phyloP scores from a whole-genome alignment of 1,140 invertebrate species.

The Megathymus violae region DNA sequence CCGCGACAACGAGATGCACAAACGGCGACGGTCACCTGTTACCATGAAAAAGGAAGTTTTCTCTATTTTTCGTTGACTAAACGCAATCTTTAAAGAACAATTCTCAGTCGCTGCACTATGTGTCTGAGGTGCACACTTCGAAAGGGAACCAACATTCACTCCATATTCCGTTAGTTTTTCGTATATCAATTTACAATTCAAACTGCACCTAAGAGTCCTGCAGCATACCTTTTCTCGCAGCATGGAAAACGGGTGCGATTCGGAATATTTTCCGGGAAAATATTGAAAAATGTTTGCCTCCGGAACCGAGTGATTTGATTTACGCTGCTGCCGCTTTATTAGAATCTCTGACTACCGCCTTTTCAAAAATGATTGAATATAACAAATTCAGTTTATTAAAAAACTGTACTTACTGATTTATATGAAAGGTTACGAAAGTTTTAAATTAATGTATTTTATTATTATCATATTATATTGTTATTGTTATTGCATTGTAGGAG shows the following conservation, averaged over 20 bases:
- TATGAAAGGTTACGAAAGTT: too few species aligned
- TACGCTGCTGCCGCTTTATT: slow-evolving; percentile 38
- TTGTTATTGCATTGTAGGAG: too few species aligned
- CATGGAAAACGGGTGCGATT: slow-evolving; percentile 31
- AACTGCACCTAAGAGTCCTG: slow-evolving; percentile 18
- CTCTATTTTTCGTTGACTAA: too few species aligned
- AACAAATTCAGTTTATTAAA: slow-evolving; percentile 17
- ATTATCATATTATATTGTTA: too few species aligned
- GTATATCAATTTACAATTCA: slow-evolving; percentile 33
- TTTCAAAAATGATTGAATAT: slow-evolving; percentile 24
- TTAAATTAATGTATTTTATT: too few species aligned
- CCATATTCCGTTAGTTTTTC: slow-evolving; percentile 30
- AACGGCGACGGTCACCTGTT: too few species aligned
- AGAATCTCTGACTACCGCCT: slow-evolving; percentile 32
- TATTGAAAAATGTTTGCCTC: slow-evolving; percentile 52
- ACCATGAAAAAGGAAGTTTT: too few species aligned
- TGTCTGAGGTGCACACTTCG: neutral
- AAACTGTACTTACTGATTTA: too few species aligned
- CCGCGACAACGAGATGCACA: too few species aligned
- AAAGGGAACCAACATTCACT: neutral
- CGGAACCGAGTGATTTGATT: slow-evolving; percentile 48
- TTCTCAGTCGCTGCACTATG: too few species aligned
- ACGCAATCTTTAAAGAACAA: too few species aligned
- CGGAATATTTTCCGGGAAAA: slow-evolving; percentile 48
- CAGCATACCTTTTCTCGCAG: slow-evolving; percentile 31